phyloP scores from a whole-genome alignment of 2,888 invertebrate genomes.

The Lissocephala sabroskyi region DNA sequence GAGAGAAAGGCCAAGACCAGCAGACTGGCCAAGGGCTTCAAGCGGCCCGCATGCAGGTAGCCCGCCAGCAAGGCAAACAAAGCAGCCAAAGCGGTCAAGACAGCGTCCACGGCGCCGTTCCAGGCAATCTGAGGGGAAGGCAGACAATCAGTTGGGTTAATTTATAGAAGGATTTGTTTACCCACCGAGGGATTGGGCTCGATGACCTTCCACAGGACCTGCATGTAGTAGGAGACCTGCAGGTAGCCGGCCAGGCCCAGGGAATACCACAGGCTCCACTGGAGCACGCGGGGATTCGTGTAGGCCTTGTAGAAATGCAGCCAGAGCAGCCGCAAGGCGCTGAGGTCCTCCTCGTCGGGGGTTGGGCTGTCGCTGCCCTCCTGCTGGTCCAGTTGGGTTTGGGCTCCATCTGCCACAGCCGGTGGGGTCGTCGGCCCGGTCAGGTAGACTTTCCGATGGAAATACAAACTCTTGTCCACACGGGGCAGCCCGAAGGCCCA shows the following conservation, averaged over 20 bases:
- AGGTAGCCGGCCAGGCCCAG: constrained; percentile 81
- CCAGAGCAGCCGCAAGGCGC: constrained; percentile 73
- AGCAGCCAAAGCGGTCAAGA: constrained; percentile 80
- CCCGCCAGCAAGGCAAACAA: constrained; percentile 76
- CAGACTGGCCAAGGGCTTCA: constrained; percentile 71
- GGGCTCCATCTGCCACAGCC: constrained; percentile 2
- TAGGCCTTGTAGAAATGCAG: constrained; percentile 77
- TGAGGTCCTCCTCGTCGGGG: not conserved
- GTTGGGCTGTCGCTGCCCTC: not conserved
- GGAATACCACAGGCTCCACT: constrained; percentile 87
- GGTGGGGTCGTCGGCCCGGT: constrained; percentile 1
- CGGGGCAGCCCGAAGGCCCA: constrained; percentile 79
- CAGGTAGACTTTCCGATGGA: constrained; percentile 72
- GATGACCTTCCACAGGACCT: constrained; percentile 80
- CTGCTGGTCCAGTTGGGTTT: constrained; percentile 4
- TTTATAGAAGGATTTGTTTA: too few relatives aligned
- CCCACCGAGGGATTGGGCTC: constrained; percentile 66
- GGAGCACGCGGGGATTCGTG: constrained; percentile 76
- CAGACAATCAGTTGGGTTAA: too few relatives aligned
- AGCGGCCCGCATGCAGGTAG: constrained; percentile 63
- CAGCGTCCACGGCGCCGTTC: constrained; percentile 89
- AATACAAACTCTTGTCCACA: constrained; percentile 78
- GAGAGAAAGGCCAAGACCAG: constrained; percentile 73
- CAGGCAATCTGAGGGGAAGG: constrained; percentile 59
- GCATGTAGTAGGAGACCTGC: constrained; percentile 81